These are phyloP conservation scores for Nematolebias whitei DNA, from an alignment of 2,113 vertebrate species.

Conservation along the genomic window DNA sequence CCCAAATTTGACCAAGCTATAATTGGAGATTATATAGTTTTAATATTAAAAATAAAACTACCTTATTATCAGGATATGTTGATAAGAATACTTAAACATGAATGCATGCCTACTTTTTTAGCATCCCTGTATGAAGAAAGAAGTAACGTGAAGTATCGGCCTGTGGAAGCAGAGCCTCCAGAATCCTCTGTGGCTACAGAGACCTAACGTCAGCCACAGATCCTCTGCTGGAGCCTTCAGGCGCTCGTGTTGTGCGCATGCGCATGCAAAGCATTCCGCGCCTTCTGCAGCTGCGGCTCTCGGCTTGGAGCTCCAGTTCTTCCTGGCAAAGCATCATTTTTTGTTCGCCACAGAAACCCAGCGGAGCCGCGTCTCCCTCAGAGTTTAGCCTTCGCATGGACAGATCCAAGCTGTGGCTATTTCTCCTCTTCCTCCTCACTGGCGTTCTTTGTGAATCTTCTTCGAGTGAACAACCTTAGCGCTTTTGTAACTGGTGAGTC, in stretches of 20 bases:
- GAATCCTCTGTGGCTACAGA: background rate
- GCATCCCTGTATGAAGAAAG: background rate
- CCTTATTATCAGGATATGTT: no score
- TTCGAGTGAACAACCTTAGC: background rate
- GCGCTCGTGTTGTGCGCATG: slow-evolving; percentile 46
- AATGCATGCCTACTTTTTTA: background rate
- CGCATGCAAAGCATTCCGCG: slow-evolving; percentile 17
- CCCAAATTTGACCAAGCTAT: no score
- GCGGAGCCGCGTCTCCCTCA: slow-evolving; percentile 4
- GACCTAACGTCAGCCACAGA: no score
- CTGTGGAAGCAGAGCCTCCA: background rate
- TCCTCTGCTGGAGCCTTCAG: background rate
- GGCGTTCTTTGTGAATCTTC: slow-evolving; percentile 11
- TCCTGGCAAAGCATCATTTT: slow-evolving; percentile 47
- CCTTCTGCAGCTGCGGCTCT: slow-evolving; percentile 31
- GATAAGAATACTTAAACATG: no score
- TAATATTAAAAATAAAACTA: no score
- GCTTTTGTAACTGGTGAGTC: slow-evolving; percentile 37
- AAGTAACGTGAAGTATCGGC: background rate
- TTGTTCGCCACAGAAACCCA: slow-evolving; percentile 28
- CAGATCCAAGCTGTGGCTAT: slow-evolving; percentile 33
- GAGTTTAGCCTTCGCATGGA: slow-evolving; percentile 1
- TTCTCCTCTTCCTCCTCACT: background rate
- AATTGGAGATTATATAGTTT: no score
- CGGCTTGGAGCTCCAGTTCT: background rate